phyloP scores from a whole-genome alignment of 2,797 vertebrate species.

The Poeciliopsis gracilis region DNA sequence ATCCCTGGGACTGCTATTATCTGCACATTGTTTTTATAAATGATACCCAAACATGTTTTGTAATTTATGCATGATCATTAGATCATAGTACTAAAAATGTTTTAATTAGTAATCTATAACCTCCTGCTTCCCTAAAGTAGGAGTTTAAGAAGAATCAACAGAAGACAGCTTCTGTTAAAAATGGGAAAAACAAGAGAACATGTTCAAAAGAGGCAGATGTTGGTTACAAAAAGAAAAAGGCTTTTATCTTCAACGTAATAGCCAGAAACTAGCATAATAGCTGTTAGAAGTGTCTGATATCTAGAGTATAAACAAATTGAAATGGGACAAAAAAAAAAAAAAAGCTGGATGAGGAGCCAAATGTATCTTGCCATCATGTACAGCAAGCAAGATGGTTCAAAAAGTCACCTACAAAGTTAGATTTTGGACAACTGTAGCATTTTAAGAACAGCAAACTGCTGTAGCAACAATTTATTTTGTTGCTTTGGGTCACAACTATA shows the following conservation, averaged over 20 bases:
- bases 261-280: background rate
- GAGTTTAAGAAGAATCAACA: background rate
- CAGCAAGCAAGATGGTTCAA: background rate
- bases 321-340: background rate
- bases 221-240: background rate
- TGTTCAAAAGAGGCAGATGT: background rate
- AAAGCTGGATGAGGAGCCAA: background rate
- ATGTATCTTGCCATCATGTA: background rate
- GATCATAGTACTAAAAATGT: background rate
- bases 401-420: background rate
- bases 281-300: background rate
- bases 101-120: background rate
- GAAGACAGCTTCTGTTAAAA: background rate
- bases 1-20: background rate
- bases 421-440: background rate
- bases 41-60: background rate
- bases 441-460: background rate
- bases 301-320: background rate
- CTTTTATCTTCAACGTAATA: no score
- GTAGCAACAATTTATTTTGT: background rate
- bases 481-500: background rate
- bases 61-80: background rate
- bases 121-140: background rate
- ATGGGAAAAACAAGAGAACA: background rate
- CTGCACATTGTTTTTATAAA: background rate